Conservation (phyloP, 2,797 vertebrate genomes). For the Danio tinwini region DNA sequence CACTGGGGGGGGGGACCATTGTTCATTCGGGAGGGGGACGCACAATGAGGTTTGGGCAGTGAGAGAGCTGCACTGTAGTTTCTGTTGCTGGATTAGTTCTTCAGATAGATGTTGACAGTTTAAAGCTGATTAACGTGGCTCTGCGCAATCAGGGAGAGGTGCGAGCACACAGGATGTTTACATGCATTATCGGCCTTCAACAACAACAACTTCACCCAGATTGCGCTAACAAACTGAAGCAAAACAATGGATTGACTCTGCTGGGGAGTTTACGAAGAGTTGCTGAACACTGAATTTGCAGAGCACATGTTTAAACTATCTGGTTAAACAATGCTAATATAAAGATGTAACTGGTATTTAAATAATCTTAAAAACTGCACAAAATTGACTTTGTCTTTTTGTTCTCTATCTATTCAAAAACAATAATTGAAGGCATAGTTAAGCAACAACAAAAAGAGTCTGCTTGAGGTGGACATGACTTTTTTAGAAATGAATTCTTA, state of each 20-base stretch:
- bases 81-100: slow-evolving; percentile 35
- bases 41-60: slow-evolving; percentile 7
- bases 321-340: not conserved
- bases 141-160: slow-evolving; percentile 43
- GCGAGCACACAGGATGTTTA: slow-evolving; percentile 49
- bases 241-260: not conserved
- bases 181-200: slow-evolving; percentile 24
- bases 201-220: slow-evolving; percentile 17
- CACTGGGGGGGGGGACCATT: not conserved
- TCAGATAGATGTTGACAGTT: slow-evolving; percentile 49
- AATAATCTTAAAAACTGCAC: not conserved
- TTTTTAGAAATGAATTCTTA: too few species aligned
- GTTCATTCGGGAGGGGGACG: not conserved
- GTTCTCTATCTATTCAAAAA: too few species aligned
- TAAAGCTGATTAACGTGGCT: slow-evolving; percentile 53
- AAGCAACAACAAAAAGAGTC: too few species aligned
- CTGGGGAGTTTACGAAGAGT: not conserved
- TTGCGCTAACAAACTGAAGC: slow-evolving; percentile 9
- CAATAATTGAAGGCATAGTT: too few species aligned
- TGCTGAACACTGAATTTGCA: not conserved
- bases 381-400: too few species aligned
- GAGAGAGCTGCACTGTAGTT: not conserved
- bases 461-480: too few species aligned
- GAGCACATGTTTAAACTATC: not conserved
- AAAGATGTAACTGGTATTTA: not conserved